Base-by-base conservation (phyloP, 2,888 invertebrate species). In the Marronus borbonicus region DNA sequence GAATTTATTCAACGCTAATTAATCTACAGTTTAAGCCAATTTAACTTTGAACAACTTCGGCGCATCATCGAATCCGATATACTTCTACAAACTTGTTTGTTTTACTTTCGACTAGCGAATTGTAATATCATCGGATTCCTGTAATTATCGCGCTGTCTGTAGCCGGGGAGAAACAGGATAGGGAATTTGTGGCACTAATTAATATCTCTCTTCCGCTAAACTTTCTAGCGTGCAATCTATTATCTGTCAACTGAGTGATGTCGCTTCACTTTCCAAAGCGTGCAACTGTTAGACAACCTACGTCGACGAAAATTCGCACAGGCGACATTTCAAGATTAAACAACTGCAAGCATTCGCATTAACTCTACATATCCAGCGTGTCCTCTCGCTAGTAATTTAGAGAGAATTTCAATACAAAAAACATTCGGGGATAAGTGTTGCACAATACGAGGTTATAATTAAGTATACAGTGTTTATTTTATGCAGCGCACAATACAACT, bases 171-270 rank as follows among this genome's bases (percentile, higher is more conserved):
- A 20, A 24, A 74, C 60, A n/a, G 44, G 44, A 44, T 74, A 24
- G 10, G 39, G 44, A 74, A 74, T 14, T 74, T 49, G 60, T 44
- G 60, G 58, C 20, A 44, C 24, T 74, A 74, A 74, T 74, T 74
- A 74, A 74, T 74, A 74, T 60, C 72, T 74, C 72, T 74, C 58
- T 70, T 70, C 31, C 60, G 60, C 24, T 74, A 60, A 74, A 74
- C 44, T 74, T 74, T 60, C 58, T 44, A 20, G 60, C 44, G 60
- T 44, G 60, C 58, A 74, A 62, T 60, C 60, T 14, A 62, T 74
- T 74, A 17, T 72, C 72, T 74, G 60, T 49, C 31, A 31, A 31
- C 68, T 14, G 68, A 4, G n/a, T 24, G 60, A 44, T 60, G 44
- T 44, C 20, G 17, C 36, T 52, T 60, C 44, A 60, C 7, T 72